These are phyloP conservation scores for Lycodopsis pacificus DNA, from an alignment of 2,797 vertebrate genomes.

Conservation along the genomic window DNA sequence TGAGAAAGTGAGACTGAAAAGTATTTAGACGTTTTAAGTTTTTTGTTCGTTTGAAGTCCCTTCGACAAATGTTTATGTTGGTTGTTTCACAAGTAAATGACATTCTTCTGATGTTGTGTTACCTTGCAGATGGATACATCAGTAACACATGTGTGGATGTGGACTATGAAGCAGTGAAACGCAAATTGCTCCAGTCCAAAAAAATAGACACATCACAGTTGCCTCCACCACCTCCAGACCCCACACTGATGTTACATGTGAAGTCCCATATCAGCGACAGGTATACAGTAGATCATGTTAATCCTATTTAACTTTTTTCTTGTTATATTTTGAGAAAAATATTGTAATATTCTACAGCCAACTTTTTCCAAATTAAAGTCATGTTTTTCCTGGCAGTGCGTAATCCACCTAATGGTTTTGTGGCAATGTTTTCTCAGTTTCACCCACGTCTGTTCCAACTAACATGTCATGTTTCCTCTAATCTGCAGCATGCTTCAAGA, in stretches of 20 bases:
- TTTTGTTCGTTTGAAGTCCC: neutral
- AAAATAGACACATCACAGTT: constrained; percentile 17
- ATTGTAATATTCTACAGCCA: neutral
- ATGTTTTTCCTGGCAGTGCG: neutral
- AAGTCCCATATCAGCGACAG: constrained; percentile 62
- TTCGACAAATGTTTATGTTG: neutral
- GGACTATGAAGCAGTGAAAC: constrained; percentile 84
- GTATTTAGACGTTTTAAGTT: neutral
- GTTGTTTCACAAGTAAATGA: neutral
- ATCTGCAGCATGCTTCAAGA: constrained; percentile 66
- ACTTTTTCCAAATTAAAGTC: neutral
- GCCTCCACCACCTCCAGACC: constrained; percentile 76
- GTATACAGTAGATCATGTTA: constrained; percentile 36
- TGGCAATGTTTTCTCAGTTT: constrained; percentile 15
- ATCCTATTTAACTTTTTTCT: neutral
- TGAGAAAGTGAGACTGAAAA: neutral
- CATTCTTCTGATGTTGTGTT: neutral
- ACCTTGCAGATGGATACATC: constrained; percentile 83
- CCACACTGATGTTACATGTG: constrained; percentile 48
- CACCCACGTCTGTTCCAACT: constrained; percentile 11
- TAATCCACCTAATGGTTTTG: neutral
- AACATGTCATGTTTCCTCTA: constrained; percentile 51
- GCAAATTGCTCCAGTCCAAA: constrained; percentile 55
- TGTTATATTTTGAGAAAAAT: neutral
- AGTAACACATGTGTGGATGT: constrained; percentile 83